phyloP scores from a whole-genome alignment of 2,797 vertebrate genomes.

The Peromyscus eremicus region DNA sequence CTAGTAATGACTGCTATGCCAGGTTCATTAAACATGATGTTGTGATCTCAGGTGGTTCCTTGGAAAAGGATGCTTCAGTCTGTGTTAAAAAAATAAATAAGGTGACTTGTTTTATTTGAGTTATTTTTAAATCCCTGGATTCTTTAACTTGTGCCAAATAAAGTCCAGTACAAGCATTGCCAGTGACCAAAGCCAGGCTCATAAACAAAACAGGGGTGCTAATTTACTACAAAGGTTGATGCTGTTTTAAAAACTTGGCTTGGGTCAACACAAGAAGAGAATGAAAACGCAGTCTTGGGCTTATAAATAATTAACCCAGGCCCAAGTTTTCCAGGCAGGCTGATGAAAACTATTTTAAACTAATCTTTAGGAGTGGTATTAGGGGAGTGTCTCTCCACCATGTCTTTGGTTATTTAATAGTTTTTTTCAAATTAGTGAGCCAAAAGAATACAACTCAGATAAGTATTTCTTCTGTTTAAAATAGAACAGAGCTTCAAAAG shows the following conservation, averaged over 20 bases:
- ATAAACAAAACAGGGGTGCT: not conserved
- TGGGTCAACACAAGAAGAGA: too few species aligned
- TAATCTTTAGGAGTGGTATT: not conserved
- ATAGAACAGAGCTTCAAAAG: not conserved
- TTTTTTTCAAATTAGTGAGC: not conserved
- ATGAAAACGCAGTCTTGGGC: not conserved
- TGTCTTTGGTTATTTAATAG: not conserved
- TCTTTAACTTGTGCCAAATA: not conserved
- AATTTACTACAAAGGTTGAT: not conserved
- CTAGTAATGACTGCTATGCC: not conserved
- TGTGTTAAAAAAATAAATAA: not conserved
- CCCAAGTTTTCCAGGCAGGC: not conserved
- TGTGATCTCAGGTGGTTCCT: not conserved
- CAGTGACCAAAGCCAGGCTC: not conserved
- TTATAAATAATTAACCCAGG: not conserved
- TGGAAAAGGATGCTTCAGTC: not conserved
- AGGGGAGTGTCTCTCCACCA: not conserved
- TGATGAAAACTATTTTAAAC: not conserved
- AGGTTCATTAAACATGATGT: not conserved
- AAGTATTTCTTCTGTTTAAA: not conserved
- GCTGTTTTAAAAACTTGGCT: not conserved
- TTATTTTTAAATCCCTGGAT: not conserved
- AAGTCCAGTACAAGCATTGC: not conserved
- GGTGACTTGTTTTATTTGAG: not conserved
- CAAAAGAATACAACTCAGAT: not conserved